These are phyloP conservation scores for Nerophis ophidion DNA, from an alignment of 2,113 vertebrate species.

Conservation along the genomic window DNA sequence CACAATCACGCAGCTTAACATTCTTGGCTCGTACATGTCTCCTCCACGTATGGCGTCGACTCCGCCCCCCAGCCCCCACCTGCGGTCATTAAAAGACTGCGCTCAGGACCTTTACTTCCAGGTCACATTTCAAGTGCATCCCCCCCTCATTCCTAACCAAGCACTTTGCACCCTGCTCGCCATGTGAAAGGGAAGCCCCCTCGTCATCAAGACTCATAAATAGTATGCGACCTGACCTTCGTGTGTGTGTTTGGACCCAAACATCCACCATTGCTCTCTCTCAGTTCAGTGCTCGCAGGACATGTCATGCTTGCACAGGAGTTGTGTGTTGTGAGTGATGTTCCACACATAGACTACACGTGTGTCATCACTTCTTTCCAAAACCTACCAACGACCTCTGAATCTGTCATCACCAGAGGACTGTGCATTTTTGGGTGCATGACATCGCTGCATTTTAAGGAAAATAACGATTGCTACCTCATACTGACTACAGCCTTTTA, in stretches of 20 bases:
- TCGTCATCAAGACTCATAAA: conserved; percentile 54
- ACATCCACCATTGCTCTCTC: neutral
- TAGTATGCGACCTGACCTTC: conserved; percentile 32
- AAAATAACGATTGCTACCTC: too few relatives aligned
- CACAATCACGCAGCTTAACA: conserved; percentile 33
- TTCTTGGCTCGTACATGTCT: conserved; percentile 13
- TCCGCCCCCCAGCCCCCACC: conserved; percentile 1
- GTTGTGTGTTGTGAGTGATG: conserved; percentile 3
- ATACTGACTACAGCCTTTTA: too few relatives aligned
- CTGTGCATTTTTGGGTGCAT: too few relatives aligned
- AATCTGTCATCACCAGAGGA: neutral
- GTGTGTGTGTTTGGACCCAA: conserved; percentile 11
- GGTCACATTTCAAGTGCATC: conserved; percentile 35
- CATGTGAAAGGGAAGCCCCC: conserved; percentile 53
- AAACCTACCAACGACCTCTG: conserved; percentile 5
- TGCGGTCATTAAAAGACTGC: conserved; percentile 31
- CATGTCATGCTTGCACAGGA: neutral
- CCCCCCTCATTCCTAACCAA: neutral
- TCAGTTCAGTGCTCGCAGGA: too few relatives aligned
- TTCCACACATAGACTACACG: conserved; percentile 15
- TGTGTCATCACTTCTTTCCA: conserved; percentile 16
- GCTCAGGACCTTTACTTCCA: conserved; percentile 32
- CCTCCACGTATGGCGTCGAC: neutral
- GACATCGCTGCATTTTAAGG: too few relatives aligned
- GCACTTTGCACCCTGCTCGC: conserved; percentile 29